Base-by-base conservation (phyloP, 1,140 invertebrate genomes). In the Drosophila subobscura region DNA sequence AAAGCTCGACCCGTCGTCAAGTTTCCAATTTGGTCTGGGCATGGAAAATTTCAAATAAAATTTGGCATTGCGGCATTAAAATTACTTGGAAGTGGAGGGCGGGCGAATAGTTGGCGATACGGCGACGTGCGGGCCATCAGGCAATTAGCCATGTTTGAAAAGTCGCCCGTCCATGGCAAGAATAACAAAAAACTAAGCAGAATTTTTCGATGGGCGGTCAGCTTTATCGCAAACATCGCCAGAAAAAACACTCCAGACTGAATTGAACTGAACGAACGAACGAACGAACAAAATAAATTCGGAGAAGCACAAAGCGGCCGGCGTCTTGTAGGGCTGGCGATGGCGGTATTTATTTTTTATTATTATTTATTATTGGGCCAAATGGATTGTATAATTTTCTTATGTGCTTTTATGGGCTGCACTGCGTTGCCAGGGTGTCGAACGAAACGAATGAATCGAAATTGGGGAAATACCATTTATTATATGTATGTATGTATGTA, bases 341-440 rank as follows among this genome's bases (percentile, higher is more conserved):
- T 37, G 33, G 12, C 33, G 3, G 33, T 12, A 37, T 37, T 37
- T 37, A 12, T 37, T 58, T 56, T 85, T 86, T 85, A 77, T 84
- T 85, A 84, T 85, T 84, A 73, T 84, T 77, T 80, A 85, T 85
- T 85, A 77, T 80, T 77, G 75, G 63, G 59, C 59, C 67, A 63
- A 86, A 66, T 77, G 58, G 77, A 85, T 77, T 80, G 72, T 75
- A 58, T 27, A 45, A 25, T 50, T 25, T 56, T 61, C 46, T 29
- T 40, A 14, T 59, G 12, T 33, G 33, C 60, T 42, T 2, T 10
- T 10, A 3, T 8, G 8, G 53, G 37, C 29, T 41, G 47, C 60
- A 74, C 51, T 73, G 53, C 46, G 79, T 78, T 81, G 79, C 70
- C 65, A 79, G 63, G 78, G 60, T 68, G 66, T 41, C 57, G 29